These are phyloP conservation scores for Lepisosteus osseus DNA, from an alignment of 2,113 vertebrate genomes.

Conservation along the genomic window DNA sequence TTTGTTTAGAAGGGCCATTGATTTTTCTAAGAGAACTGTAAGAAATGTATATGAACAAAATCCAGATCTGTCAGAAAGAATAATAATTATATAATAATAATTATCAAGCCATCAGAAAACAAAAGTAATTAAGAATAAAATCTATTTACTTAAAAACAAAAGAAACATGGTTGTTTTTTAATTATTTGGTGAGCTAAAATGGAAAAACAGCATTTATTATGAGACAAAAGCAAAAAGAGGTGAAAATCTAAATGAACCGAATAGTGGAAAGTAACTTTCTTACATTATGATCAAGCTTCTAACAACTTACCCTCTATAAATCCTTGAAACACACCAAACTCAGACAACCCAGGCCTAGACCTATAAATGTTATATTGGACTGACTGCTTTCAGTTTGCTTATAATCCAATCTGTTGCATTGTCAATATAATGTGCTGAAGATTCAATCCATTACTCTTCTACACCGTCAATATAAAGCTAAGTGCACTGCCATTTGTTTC, in stretches of 20 bases:
- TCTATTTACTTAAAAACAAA: too few species aligned
- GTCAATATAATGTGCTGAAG: background rate
- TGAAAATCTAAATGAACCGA: background rate
- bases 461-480: background rate
- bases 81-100: background rate
- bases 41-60: conserved; percentile 16
- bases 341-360: background rate
- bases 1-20: conserved; percentile 79
- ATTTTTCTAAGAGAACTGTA: conserved; percentile 80
- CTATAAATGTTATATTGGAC: background rate
- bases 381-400: background rate
- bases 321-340: background rate
- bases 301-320: background rate
- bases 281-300: background rate
- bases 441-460: background rate
- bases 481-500: background rate
- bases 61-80: background rate
- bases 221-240: too few species aligned
- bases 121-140: too few species aligned
- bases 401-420: background rate
- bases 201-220: too few species aligned
- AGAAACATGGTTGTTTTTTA: background rate
- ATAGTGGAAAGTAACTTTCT: background rate
- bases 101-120: background rate
- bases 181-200: background rate